phyloP scores from a whole-genome alignment of 2,888 invertebrate genomes.

The Agrotis puta region DNA sequence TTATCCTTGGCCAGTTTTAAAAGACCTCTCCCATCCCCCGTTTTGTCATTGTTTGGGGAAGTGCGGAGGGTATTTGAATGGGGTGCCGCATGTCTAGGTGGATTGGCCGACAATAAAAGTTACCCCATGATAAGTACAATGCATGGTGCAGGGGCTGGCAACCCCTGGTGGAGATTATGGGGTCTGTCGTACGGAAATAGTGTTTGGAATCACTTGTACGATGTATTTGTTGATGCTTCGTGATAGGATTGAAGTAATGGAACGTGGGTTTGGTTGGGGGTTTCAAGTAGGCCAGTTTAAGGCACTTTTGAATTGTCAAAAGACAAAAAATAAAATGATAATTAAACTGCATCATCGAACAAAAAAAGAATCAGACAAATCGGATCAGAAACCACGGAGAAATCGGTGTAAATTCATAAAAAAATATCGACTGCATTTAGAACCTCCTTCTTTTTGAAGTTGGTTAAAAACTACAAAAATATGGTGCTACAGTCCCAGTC shows the following conservation, averaged over 20 bases:
- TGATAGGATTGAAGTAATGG: slow-evolving; percentile 42
- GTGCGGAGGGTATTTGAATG: slow-evolving; percentile 72
- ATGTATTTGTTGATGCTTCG: slow-evolving; percentile 67
- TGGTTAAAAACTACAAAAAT: too few relatives aligned
- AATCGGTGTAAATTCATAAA: too few relatives aligned
- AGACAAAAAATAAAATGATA: too few relatives aligned
- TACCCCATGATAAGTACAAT: slow-evolving; percentile 88
- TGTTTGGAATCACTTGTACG: slow-evolving; percentile 82
- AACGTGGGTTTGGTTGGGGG: slow-evolving; percentile 2
- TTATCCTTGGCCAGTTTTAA: slow-evolving; percentile 72
- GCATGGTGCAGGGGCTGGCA: slow-evolving; percentile 85
- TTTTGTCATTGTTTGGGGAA: slow-evolving; percentile 56
- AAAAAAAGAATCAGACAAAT: too few relatives aligned
- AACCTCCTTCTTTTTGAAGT: too few relatives aligned
- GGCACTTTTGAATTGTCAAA: too few relatives aligned
- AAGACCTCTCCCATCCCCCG: slow-evolving; percentile 69
- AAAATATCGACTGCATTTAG: too few relatives aligned
- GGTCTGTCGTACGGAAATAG: slow-evolving; percentile 77
- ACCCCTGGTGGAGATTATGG: slow-evolving; percentile 80
- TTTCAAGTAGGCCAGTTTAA: too few relatives aligned
- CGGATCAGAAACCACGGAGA: too few relatives aligned
- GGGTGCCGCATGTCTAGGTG: slow-evolving; percentile 70
- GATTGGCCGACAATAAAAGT: slow-evolving; percentile 84
- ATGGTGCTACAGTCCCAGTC: too few relatives aligned
- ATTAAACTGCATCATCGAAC: too few relatives aligned